These are phyloP conservation scores for Podabrus alpinus DNA, from an alignment of 2,888 invertebrate genomes.

Conservation along the genomic window DNA sequence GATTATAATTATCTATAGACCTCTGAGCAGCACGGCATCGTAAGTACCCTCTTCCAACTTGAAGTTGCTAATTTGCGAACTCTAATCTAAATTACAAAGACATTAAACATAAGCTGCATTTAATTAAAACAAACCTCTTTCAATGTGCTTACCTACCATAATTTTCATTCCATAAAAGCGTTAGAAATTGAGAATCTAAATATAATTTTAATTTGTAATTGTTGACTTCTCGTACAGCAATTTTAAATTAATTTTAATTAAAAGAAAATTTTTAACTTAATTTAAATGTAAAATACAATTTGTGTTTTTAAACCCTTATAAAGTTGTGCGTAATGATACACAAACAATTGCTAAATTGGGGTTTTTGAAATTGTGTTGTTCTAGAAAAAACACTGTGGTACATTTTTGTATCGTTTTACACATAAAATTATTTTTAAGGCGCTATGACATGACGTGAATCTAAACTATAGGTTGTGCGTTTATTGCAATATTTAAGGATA, in stretches of 20 bases:
- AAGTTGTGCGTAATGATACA: neutral
- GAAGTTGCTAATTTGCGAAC: slow-evolving; percentile 3
- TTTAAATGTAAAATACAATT: neutral
- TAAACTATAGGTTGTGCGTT: no score
- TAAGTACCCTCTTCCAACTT: slow-evolving; percentile 5
- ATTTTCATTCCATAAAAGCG: neutral
- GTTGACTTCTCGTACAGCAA: neutral
- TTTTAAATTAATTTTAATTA: neutral
- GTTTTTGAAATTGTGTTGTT: neutral
- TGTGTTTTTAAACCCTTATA: neutral
- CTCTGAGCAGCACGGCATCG: neutral
- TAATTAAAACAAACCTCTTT: slow-evolving; percentile 11
- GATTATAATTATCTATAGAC: neutral
- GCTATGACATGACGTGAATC: no score
- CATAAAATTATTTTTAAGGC: neutral
- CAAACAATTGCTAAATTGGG: neutral
- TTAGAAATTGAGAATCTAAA: neutral
- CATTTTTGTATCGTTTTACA: neutral
- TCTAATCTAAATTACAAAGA: slow-evolving; percentile 9
- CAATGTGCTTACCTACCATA: neutral
- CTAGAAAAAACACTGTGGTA: neutral
- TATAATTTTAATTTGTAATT: neutral
- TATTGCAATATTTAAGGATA: no score
- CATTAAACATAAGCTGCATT: slow-evolving; percentile 5
- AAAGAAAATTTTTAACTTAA: neutral